Evolutionary conservation across 2,888 invertebrate species (phyloP), one percentile per base, ranked within the genome.

Genomic region (Meganola albula): DNA sequence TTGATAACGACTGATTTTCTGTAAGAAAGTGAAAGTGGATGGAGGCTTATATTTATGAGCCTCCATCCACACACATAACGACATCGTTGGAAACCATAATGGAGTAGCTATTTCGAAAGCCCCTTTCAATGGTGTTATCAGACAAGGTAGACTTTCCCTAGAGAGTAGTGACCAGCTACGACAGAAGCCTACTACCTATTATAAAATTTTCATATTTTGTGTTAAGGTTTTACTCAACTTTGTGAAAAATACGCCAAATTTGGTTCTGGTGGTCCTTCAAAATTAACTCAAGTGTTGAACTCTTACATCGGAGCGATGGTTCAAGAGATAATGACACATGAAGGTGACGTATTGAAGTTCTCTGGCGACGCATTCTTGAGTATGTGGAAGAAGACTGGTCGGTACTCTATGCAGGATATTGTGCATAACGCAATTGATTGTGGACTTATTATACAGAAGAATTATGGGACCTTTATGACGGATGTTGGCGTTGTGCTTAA

Each of bases 271-370:
- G 93, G 93, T 0, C 90, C 92, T 0, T 92, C 92, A 3, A 87
- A 90, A 34, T 72, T 93, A 24, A 91, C 92, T 0, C 89, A 90
- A 57, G 90, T 90, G 0, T 65, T 93, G 3, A 92, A 93, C 72
- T 86, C 86, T 2, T 93, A 92, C 63, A 90, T 93, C 45, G 91
- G 91, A 0, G 88, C 90, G 0, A 90, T 93, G 87, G 90, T 92
- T 0, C 91, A 91, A 55, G 91, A 91, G 61, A 90, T 91, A 38
- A 63, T 92, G 14, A 87, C 87, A 0, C 89, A 89, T 44, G 86
- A 88, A 30, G 92, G 91, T 0, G 92, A 92, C 44, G 87, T 92
- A 1, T 67, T 91, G 1, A 91, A 91, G 63, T 91, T 91, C 58
- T 90, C 90, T 6, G 91, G 87, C 1, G 91, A 91, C 44, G 90